These are phyloP conservation scores for Cyprinodon variegatus DNA, from an alignment of 2,113 vertebrate species.

Conservation along the genomic window DNA sequence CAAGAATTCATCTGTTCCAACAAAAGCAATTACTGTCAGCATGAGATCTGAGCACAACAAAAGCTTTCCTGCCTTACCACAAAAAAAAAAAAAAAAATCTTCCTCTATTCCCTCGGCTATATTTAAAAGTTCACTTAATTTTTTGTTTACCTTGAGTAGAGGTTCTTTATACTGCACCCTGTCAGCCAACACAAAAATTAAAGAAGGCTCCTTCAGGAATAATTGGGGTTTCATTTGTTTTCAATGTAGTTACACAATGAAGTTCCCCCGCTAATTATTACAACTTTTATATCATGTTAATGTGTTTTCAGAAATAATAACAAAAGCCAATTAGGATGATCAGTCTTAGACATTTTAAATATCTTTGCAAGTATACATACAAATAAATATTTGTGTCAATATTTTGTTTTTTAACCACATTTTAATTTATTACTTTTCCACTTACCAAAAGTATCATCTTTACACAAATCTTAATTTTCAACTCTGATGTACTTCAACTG, in stretches of 20 bases:
- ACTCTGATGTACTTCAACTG: conserved; percentile 48
- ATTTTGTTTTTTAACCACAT: too few relatives aligned
- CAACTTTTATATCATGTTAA: neutral
- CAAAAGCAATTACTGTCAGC: conserved; percentile 54
- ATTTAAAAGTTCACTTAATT: conserved; percentile 10
- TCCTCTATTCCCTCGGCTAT: conserved; percentile 8
- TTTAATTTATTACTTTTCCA: conserved; percentile 15
- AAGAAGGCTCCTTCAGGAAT: conserved; percentile 3
- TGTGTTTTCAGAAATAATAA: neutral
- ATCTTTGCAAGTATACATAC: neutral
- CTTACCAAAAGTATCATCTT: conserved; percentile 23
- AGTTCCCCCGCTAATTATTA: neutral
- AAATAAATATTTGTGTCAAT: too few relatives aligned
- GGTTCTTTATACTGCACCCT: conserved; percentile 9
- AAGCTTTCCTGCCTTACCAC: conserved; percentile 2
- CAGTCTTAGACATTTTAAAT: neutral
- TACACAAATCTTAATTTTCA: conserved; percentile 20
- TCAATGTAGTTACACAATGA: neutral
- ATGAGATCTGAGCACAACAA: conserved; percentile 25
- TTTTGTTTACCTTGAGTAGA: conserved; percentile 25
- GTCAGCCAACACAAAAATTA: conserved; percentile 13
- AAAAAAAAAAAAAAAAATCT: neutral
- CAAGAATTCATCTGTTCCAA: conserved; percentile 47
- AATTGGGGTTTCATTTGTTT: conserved; percentile 1
- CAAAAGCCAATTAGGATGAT: neutral